A percentile compares a stretch with the other conserved stretches of the same genome.
Evolutionary conservation across 2,113 vertebrate genomes (phyloP).

Genomic region (Python bivittatus): DNA sequence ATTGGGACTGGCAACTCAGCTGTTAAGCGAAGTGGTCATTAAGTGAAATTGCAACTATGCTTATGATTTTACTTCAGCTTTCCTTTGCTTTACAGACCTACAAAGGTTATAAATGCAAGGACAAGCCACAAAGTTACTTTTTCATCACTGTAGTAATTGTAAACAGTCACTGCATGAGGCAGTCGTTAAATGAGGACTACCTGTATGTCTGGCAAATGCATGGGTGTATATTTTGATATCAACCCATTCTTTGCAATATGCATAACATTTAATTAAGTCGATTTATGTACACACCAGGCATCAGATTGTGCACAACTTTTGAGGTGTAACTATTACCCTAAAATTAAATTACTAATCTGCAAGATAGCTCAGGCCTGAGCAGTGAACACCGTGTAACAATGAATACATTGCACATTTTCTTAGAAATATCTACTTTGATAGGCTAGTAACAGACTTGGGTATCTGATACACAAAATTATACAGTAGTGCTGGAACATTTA

Average conservation of each 20-base stretch:
- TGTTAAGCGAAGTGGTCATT: background rate
- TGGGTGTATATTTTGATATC: background rate
- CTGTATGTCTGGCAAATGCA: background rate
- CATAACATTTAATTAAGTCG: background rate
- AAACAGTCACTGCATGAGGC: background rate
- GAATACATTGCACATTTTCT: background rate
- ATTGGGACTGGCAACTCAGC: background rate
- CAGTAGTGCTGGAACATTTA: background rate
- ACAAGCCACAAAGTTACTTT: background rate
- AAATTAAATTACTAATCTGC: background rate
- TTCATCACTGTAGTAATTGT: background rate
- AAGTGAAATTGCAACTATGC: background rate
- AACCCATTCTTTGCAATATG: background rate
- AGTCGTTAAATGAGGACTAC: background rate
- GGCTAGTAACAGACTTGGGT: background rate
- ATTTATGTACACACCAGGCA: background rate
- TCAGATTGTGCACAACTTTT: background rate
- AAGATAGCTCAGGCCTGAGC: background rate
- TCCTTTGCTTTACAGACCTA: background rate
- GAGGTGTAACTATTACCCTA: background rate
- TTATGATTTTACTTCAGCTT: background rate
- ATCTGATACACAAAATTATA: background rate
- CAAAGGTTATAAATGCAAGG: background rate
- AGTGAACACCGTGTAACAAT: background rate
- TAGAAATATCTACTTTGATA: background rate